A percentile compares a stretch with the other conserved stretches of the same genome.
Conservation (phyloP, 2,797 vertebrate genomes). For the Sitta carolinensis region DNA sequence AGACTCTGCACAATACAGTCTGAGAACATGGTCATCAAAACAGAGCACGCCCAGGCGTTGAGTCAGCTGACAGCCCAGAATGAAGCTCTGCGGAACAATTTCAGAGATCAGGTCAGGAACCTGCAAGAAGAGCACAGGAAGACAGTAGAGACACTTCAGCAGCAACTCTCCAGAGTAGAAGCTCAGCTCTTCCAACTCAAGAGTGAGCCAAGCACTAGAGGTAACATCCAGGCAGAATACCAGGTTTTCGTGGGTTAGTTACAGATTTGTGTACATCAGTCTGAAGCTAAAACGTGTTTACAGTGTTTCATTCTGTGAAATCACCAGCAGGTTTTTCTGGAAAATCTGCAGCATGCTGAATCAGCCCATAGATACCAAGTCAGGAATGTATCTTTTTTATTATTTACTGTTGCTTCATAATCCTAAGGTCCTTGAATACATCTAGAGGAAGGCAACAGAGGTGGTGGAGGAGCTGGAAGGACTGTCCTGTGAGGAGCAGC, state of each 20-base stretch:
- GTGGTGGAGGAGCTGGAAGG: background rate
- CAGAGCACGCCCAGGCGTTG: constrained; percentile 84
- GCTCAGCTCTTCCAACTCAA: constrained; percentile 88
- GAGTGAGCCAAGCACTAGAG: constrained; percentile 79
- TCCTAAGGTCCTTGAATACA: background rate
- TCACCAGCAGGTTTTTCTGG: background rate
- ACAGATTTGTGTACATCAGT: background rate
- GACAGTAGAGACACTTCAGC: constrained; percentile 90
- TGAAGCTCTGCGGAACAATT: constrained; percentile 83
- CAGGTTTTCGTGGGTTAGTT: background rate
- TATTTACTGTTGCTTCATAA: background rate
- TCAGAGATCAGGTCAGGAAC: constrained; percentile 89
- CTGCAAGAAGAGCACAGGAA: constrained; percentile 91
- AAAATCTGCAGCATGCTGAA: background rate
- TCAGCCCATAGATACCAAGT: background rate
- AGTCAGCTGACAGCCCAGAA: constrained; percentile 85
- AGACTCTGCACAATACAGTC: constrained; percentile 89
- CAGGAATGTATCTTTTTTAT: background rate
- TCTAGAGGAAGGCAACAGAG: background rate
- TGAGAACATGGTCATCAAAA: constrained; percentile 84
- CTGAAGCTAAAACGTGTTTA: background rate
- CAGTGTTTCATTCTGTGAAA: background rate
- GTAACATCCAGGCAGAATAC: constrained; percentile 72
- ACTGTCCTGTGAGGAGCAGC: background rate
- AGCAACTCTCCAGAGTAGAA: constrained; percentile 88